Evolutionary conservation across 2,113 vertebrate species (phyloP).

Genomic region (Gallinago paraguaiae): DNA sequence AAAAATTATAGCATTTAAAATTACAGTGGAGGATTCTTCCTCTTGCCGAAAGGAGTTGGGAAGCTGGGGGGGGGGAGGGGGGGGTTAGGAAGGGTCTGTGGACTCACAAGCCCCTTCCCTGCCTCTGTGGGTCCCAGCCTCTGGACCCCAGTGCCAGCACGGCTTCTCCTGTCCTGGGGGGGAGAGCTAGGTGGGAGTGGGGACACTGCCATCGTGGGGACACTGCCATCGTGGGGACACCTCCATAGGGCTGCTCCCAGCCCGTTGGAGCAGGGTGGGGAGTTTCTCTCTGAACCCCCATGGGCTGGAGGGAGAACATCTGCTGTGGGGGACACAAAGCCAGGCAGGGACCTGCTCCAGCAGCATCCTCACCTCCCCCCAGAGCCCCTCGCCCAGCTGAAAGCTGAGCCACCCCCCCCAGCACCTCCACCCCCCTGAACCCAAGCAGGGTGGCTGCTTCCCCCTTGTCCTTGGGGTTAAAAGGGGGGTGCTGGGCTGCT

Average conservation of each 20-base stretch:
- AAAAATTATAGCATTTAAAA: slow-evolving; percentile 65
- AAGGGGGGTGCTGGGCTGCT: background rate
- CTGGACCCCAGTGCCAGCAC: background rate
- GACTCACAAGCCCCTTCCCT: background rate
- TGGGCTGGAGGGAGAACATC: background rate
- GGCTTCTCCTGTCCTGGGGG: background rate
- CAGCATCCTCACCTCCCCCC: background rate
- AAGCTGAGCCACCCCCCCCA: background rate
- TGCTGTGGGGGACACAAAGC: background rate
- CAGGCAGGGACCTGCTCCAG: background rate
- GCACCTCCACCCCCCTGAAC: background rate
- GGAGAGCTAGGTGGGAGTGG: rapidly evolving
- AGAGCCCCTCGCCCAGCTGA: background rate
- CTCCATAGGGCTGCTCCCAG: background rate
- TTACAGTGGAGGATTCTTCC: slow-evolving; percentile 58
- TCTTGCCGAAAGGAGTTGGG: background rate
- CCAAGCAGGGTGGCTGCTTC: background rate
- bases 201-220: background rate
- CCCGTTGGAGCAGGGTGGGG: rapidly evolving
- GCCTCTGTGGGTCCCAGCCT: background rate
- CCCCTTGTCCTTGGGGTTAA: background rate
- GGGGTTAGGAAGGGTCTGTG: background rate
- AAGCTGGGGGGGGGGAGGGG: background rate
- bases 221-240: rapidly evolving
- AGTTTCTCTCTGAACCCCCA: background rate